Evolutionary conservation across 2,797 vertebrate genomes (phyloP), one percentile per base, ranked within the genome.

Genomic region (Tinamus major): DNA sequence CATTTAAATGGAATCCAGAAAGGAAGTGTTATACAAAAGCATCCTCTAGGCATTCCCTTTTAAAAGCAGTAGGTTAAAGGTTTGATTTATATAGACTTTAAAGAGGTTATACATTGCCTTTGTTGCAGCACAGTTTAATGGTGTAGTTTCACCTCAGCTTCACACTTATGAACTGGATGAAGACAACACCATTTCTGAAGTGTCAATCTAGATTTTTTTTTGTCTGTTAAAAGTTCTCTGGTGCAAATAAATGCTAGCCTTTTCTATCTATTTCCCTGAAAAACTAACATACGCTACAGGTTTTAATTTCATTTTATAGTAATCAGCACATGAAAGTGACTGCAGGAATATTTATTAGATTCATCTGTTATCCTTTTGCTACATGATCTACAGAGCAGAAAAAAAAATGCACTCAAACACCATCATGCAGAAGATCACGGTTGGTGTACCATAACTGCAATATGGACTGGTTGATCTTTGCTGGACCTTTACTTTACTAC

Each of bases 1-100:
- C 87, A 97, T 96, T 96, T 96, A 97, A 98, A 96, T 94, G 53
- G 64, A 92, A 94, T 68, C 85, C 10, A 69, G 91, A 87, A 96
- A 93, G 12, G 12, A 79, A 59, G 37, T 2, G 53, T 81, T 94
- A 78, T 46, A 97, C 74, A 96, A 96, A 97, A 95, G 85, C 78
- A 94, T 70, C 75, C 46, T 79, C 84, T 62, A 93, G 82, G 79
- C 76, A 92, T 93, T 96, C 80, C 79, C 69, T 94, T 95, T 90
- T 93, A 92, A 94, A 95, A 92, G 70, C 79, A 92, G 76, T 61
- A 93, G 78, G 91, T 93, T 90, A 95, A 95, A 96, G 65, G 93
- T 87, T 95, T 95, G 79, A 96, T 95, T 94, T 94, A 95, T 82
- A 92, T 55, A 91, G 70, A 96, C 89, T 95, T 95, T 96, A 95